A percentile compares a stretch with the other conserved stretches of the same genome.
These are phyloP conservation scores for Pardosa pseudoannulata DNA, from an alignment of 2,888 invertebrate genomes.

Conservation along the genomic window DNA sequence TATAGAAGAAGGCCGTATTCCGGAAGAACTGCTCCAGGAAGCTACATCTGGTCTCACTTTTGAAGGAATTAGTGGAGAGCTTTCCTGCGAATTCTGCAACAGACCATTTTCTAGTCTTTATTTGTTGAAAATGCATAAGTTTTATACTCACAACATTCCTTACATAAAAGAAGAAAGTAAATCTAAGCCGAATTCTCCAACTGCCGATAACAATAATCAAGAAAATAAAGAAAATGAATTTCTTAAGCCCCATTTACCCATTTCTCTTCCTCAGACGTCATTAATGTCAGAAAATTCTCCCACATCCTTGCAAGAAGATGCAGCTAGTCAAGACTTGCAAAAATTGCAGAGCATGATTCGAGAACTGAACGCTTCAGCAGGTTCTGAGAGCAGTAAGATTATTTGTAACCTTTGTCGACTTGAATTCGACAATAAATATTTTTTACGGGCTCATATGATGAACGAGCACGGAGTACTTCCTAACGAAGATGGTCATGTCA, in stretches of 20 bases:
- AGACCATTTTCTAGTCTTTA: constrained; percentile 78
- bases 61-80: constrained; percentile 71
- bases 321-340: constrained; percentile 89
- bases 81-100: constrained; percentile 78
- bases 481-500: constrained; percentile 78
- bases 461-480: constrained; percentile 82
- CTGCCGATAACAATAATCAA: constrained; percentile 39
- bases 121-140: constrained; percentile 79
- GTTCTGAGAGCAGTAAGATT: constrained; percentile 73
- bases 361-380: constrained; percentile 84
- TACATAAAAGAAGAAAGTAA: constrained; percentile 74
- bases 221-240: constrained; percentile 71
- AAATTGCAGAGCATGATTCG: constrained; percentile 93
- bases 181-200: constrained; percentile 70
- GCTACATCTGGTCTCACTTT: constrained; percentile 29
- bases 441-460: constrained; percentile 84
- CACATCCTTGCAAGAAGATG: constrained; percentile 71
- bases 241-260: constrained; percentile 57
- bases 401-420: constrained; percentile 85
- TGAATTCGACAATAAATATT: constrained; percentile 85
- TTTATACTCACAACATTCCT: constrained; percentile 78
- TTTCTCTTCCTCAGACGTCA: constrained; percentile 55
- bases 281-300: constrained; percentile 50
- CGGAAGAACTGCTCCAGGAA: constrained; percentile 63
- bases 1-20: constrained; percentile 42